Conservation (phyloP, 1,140 invertebrate genomes). For the Tetragnatha versicolor region DNA sequence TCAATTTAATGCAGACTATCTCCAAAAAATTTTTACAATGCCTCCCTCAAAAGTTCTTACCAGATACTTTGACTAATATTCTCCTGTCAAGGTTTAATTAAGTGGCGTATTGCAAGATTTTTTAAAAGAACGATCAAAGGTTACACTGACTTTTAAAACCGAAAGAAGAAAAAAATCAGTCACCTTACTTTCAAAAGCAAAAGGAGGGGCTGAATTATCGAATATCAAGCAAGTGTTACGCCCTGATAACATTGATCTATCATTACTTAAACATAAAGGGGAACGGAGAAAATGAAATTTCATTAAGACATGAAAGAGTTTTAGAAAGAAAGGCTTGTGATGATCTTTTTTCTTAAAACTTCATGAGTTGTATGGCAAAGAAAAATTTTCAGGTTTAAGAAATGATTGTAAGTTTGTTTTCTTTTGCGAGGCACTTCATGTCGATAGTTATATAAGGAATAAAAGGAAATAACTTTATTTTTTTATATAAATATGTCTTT, state of each 20-base stretch:
- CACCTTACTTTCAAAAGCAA: neutral
- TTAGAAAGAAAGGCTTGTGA: neutral
- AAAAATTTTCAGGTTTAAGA: neutral
- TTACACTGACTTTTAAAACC: neutral
- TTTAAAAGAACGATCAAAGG: neutral
- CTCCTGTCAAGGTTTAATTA: slow-evolving; percentile 15
- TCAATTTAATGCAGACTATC: too few relatives aligned
- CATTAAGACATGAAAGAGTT: too few relatives aligned
- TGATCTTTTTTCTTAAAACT: slow-evolving; percentile 3
- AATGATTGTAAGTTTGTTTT: neutral
- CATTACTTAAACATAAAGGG: slow-evolving; percentile 26
- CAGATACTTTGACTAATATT: slow-evolving; percentile 30
- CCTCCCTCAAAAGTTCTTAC: neutral
- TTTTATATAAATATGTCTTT: too few relatives aligned
- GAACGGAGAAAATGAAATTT: too few relatives aligned
- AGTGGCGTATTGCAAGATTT: slow-evolving; percentile 7
- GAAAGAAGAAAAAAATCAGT: neutral
- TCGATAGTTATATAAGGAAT: too few relatives aligned
- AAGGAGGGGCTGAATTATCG: slow-evolving; percentile 30
- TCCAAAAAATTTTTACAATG: neutral
- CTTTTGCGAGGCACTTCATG: too few relatives aligned
- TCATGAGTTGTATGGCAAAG: too few relatives aligned
- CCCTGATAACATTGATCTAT: slow-evolving; percentile 42
- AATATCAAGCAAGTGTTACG: slow-evolving; percentile 34
- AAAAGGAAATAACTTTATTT: too few relatives aligned